Evolutionary conservation across 2,113 vertebrate species (phyloP), one percentile per base, ranked within the genome.

Genomic region (Fregetta grallaria): DNA sequence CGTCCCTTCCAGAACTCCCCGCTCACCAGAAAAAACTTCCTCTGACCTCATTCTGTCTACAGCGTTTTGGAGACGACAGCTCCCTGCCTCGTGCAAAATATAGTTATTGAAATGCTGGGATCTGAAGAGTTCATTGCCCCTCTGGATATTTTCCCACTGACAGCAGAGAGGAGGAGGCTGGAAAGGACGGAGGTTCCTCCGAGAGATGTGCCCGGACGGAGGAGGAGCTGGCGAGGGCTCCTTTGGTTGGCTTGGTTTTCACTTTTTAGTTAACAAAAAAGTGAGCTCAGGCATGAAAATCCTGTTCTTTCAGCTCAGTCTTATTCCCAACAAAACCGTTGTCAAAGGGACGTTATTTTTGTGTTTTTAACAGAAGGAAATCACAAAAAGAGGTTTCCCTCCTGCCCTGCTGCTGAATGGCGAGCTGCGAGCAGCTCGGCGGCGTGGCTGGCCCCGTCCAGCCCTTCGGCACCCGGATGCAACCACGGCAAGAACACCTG

Each of bases 161-260:
- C 16, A 23, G 13, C 49, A 36, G 78, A 44, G 32, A 32, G 11
- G 73, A 63, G 78, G 59, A 72, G 82, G 73, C 25, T 80, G 67
- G 47, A 26, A 79, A 22, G 0, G 26, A 14, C 5, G 2, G 52
- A 26, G 45, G 34, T 3, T 70, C 42, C 73, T 38, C 19, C 0
- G 3, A 9, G 62, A 65, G 56, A 23, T 7, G 77, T 34, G 52
- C n/a, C 3, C 1, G 29, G 77, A 17, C 38, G 30, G 72, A 38
- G 8, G 26, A 44, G 73, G 12, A 58, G 14, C 50, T 15, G 72
- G 8, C 0, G 5, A 42, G 56, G 17, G 40, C 47, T 67, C 34
- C 53, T 62, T 34, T 11, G 44, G 10, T 14, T n/a, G 6, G 50
- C 3, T 23, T 17, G 36, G 0, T 42, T 75, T 88, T n/a, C 13